Evolutionary conservation across 2,888 invertebrate species (phyloP), one percentile per base, ranked within the genome.

Genomic region (Stomorhina lunata): DNA sequence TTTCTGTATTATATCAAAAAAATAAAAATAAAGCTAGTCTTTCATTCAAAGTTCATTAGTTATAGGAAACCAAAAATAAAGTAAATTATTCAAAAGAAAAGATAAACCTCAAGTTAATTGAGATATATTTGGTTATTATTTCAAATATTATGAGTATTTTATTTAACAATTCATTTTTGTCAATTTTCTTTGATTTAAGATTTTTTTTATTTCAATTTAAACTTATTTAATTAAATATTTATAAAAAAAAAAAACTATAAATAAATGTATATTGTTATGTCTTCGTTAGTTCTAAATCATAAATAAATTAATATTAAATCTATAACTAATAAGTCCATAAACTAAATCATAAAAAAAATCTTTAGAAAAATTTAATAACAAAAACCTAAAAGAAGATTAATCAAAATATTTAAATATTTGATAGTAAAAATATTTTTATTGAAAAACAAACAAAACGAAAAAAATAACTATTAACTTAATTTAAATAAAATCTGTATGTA

Each of bases 371-470:
- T 63, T 66, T 59, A 29, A 61, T n/a, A 55, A 37, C 6, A 22
- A 34, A 15, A 29, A 53, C 27, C 32, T 37, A 63, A 66, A 20
- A 34, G 17, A 10, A 73, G 50, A 17, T 40, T 78, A 75, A 79
- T 59, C 68, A 65, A 73, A 71, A 69, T 27, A 79, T 45, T 65
- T 34, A 45, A 81, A 69, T 59, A 57, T 80, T 69, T 73, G 34
- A 79, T 75, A 82, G 59, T 15, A 37, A 80, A 63, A 81, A 78
- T 55, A 81, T 82, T 79, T 82, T 82, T 79, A 76, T 82, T 71
- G 71, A 66, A 59, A 20, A 43, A 50, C 10, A 9, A 59, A 27
- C 25, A 55, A 4, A 1, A 34, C 10, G 57, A 40, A 12, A 7
- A 25, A 32, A 27, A 37, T 48, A 22, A 59, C 0, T 55, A 77